Conservation (phyloP, 2,113 vertebrate species). For the Pseudorasbora parva region DNA sequence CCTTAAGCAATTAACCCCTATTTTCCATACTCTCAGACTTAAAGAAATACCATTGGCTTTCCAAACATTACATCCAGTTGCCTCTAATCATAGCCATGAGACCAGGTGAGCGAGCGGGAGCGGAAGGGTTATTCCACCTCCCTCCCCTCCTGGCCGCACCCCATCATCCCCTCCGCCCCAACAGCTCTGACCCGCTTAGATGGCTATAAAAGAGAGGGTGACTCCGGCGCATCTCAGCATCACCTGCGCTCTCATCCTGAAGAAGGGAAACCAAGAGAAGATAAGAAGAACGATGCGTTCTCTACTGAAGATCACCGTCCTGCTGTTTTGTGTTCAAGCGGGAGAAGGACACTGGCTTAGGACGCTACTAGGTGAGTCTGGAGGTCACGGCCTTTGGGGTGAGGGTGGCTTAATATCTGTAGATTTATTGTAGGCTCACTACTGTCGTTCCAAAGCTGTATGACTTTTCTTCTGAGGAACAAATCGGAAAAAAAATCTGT, state of each 20-base stretch:
- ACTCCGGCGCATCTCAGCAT: constrained; percentile 70
- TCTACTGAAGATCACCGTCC: constrained; percentile 66
- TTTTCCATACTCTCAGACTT: constrained; percentile 32
- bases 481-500: neutral
- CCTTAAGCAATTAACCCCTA: constrained; percentile 48
- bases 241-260: constrained; percentile 52
- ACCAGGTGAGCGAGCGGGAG: constrained; percentile 62
- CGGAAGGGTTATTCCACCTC: constrained; percentile 68
- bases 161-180: constrained; percentile 50
- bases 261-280: neutral
- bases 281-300: constrained; percentile 64
- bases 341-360: constrained; percentile 66
- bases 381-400: constrained; percentile 22
- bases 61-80: constrained; percentile 24
- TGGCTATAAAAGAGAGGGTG: constrained; percentile 76
- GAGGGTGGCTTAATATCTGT: neutral
- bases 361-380: constrained; percentile 67
- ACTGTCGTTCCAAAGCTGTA: neutral
- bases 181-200: constrained; percentile 49
- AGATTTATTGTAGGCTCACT: neutral
- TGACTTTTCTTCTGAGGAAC: neutral
- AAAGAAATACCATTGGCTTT: constrained; percentile 45
- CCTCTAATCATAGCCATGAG: constrained; percentile 17
- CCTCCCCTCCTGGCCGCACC: constrained; percentile 50
- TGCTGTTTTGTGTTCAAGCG: constrained; percentile 68